These are phyloP conservation scores for Rapana venosa DNA, from an alignment of 2,888 invertebrate species.

Conservation along the genomic window DNA sequence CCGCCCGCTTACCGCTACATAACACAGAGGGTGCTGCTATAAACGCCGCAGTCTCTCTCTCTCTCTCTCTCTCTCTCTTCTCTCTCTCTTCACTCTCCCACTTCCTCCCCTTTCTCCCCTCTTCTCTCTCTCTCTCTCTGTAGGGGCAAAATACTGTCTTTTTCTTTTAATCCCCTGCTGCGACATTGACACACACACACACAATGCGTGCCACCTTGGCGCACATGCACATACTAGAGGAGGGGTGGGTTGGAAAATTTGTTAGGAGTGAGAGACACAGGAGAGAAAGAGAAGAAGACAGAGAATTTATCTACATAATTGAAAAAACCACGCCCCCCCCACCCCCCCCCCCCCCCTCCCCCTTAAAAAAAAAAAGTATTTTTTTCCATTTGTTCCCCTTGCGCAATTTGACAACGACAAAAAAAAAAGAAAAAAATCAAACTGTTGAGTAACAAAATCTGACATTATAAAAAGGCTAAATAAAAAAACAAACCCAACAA, in stretches of 20 bases:
- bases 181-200: background rate
- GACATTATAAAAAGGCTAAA: no score
- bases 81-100: background rate
- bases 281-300: no score
- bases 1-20: conserved; percentile 9
- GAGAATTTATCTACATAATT: background rate
- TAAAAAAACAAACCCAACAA: no score
- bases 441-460: no score
- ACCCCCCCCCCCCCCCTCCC: no score
- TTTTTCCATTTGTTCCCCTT: no score
- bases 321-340: background rate
- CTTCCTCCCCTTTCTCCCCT: background rate
- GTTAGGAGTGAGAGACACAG: no score
- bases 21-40: background rate
- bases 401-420: no score
- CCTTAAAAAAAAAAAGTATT: no score
- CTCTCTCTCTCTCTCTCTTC: conserved; percentile 15
- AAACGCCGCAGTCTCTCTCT: background rate
- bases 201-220: background rate
- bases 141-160: background rate
- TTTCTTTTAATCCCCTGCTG: background rate
- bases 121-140: background rate
- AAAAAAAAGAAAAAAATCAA: no score
- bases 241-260: no score
- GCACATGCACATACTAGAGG: background rate